These are phyloP conservation scores for Microplitis demolitor DNA, from an alignment of 1,140 invertebrate genomes.

Conservation along the genomic window DNA sequence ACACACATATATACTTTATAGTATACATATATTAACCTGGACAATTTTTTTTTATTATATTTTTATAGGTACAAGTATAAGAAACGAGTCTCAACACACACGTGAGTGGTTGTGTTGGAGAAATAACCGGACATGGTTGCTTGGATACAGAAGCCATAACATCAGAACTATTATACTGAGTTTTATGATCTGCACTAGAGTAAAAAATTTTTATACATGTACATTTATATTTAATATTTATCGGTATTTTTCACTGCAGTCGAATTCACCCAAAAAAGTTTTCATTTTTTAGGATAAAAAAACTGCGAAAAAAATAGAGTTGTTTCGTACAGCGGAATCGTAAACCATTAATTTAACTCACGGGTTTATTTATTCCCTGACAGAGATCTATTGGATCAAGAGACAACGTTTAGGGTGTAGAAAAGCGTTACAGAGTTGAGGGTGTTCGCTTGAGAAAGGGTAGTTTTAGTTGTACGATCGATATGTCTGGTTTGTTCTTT, in stretches of 20 bases:
- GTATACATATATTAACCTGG: too few relatives aligned
- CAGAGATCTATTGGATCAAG: constrained; percentile 13
- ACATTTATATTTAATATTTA: too few relatives aligned
- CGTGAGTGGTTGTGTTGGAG: not conserved
- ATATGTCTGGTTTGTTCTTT: not conserved
- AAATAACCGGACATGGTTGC: constrained; percentile 9
- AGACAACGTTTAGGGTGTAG: constrained; percentile 14
- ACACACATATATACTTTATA: too few relatives aligned
- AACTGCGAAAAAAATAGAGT: too few relatives aligned
- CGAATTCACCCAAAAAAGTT: too few relatives aligned
- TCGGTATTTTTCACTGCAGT: too few relatives aligned
- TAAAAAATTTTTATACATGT: not conserved
- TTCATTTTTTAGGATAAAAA: too few relatives aligned
- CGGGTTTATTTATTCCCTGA: not conserved
- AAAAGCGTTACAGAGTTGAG: constrained; percentile 2
- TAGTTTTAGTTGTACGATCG: constrained; percentile 5
- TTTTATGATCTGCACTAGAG: not conserved
- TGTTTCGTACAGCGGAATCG: too few relatives aligned
- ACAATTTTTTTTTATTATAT: too few relatives aligned
- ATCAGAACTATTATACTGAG: not conserved
- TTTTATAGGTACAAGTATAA: not conserved
- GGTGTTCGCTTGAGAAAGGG: not conserved
- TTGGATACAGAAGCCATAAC: constrained; percentile 12
- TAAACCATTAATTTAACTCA: too few relatives aligned
- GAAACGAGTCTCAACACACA: not conserved